A percentile compares a stretch with the other conserved stretches of the same genome.
phyloP scores from a whole-genome alignment of 2,113 vertebrate genomes.

The Nyctibius bracteatus region DNA sequence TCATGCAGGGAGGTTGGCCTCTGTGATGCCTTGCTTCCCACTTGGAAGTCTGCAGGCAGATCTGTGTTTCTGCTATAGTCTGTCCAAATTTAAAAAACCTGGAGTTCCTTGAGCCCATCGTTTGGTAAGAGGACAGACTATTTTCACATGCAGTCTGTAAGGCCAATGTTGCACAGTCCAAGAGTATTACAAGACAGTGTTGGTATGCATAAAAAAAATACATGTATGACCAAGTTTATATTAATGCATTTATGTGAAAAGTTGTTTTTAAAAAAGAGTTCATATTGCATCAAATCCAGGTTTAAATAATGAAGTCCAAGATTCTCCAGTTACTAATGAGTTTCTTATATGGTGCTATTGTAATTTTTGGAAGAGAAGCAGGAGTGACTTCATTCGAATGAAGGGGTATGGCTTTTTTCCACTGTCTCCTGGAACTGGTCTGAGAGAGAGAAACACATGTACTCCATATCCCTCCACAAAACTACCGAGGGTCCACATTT shows the following conservation, averaged over 20 bases:
- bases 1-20: fast-evolving
- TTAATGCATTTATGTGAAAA: slow-evolving; percentile 37
- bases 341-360: slow-evolving; percentile 46
- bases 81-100: background rate
- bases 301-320: slow-evolving; percentile 46
- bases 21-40: background rate
- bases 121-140: slow-evolving; percentile 13
- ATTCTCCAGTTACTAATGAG: slow-evolving; percentile 57
- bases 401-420: slow-evolving; percentile 32
- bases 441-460: slow-evolving; percentile 5
- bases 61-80: background rate
- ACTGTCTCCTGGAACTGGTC: background rate
- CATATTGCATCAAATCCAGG: slow-evolving; percentile 17
- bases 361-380: slow-evolving; percentile 56
- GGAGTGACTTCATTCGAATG: slow-evolving; percentile 47
- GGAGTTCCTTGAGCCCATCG: slow-evolving; percentile 1
- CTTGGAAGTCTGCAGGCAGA: background rate
- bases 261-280: background rate
- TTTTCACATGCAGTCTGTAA: background rate
- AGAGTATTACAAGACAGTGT: slow-evolving; percentile 23
- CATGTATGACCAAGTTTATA: background rate
- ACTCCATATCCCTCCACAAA: background rate
- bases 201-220: slow-evolving; percentile 17
- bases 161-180: background rate
- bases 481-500: background rate